Evolutionary conservation across 2,888 invertebrate genomes (phyloP).

Genomic region (Sesia bembeciformis): DNA sequence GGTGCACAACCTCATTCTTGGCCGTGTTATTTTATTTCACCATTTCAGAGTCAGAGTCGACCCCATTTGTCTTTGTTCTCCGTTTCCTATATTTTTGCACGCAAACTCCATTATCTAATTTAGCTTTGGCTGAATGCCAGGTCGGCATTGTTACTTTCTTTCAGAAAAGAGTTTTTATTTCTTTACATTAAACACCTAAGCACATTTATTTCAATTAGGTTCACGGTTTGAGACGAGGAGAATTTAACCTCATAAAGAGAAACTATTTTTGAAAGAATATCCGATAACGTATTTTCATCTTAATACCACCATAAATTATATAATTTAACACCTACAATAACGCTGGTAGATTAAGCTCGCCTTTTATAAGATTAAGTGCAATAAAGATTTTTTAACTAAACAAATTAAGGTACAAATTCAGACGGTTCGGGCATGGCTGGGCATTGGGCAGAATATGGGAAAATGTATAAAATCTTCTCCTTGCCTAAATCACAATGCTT

Average conservation of each 20-base stretch:
- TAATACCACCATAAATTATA: too few relatives aligned
- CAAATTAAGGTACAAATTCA: too few relatives aligned
- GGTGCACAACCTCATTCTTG: slow-evolving; percentile 40
- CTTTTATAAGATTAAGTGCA: too few relatives aligned
- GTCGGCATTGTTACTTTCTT: slow-evolving; percentile 65
- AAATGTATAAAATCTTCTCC: too few relatives aligned
- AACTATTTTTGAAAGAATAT: too few relatives aligned
- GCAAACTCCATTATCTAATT: slow-evolving; percentile 75
- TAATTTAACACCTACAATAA: too few relatives aligned
- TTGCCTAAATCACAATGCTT: too few relatives aligned
- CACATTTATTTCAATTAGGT: slow-evolving; percentile 57
- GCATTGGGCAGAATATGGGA: too few relatives aligned
- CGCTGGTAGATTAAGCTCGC: too few relatives aligned
- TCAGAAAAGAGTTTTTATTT: slow-evolving; percentile 58
- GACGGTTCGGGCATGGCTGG: too few relatives aligned
- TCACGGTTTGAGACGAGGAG: background rate
- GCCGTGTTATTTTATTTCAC: slow-evolving; percentile 63
- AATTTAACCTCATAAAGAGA: background rate
- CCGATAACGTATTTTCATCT: too few relatives aligned
- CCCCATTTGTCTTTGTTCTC: slow-evolving; percentile 74
- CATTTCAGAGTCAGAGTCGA: slow-evolving; percentile 60
- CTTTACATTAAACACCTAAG: slow-evolving; percentile 58
- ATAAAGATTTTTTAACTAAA: too few relatives aligned
- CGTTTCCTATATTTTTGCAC: slow-evolving; percentile 75
- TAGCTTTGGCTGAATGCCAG: slow-evolving; percentile 73